phyloP scores from a whole-genome alignment of 1,140 invertebrate species.

The Rhynchophorus ferrugineus region DNA sequence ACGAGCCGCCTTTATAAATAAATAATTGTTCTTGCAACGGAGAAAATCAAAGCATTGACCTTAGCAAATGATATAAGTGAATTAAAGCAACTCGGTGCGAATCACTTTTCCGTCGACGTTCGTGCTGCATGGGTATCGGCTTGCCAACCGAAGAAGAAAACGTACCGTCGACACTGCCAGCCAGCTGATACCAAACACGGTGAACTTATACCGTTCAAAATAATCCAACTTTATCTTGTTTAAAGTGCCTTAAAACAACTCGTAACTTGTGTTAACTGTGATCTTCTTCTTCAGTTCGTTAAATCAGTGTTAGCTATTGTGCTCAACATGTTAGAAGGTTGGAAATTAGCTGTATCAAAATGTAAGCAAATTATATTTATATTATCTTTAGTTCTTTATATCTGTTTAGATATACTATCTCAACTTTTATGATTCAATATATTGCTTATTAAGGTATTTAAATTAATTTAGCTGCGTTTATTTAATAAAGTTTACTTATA shows the following conservation, averaged over 20 bases:
- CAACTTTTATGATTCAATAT: not conserved
- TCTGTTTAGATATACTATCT: not conserved
- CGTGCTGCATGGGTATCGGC: conserved; percentile 1
- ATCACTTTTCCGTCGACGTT: conserved; percentile 7
- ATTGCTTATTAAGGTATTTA: not conserved
- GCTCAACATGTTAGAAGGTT: conserved; percentile 21
- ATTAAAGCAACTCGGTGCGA: conserved; percentile 4
- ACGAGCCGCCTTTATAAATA: not conserved
- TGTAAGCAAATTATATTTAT: conserved; percentile 10
- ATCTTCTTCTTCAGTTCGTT: too few species aligned
- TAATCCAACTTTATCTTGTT: too few species aligned
- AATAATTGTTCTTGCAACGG: not conserved
- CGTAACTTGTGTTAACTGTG: too few species aligned
- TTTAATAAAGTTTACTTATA: too few species aligned
- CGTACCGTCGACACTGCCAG: too few species aligned
- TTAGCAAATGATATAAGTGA: conserved; percentile 21
- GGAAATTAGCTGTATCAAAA: conserved; percentile 17
- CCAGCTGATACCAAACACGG: too few species aligned
- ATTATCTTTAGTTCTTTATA: not conserved
- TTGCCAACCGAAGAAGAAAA: too few species aligned
- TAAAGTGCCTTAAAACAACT: too few species aligned
- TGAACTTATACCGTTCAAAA: too few species aligned
- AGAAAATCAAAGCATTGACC: conserved; percentile 23
- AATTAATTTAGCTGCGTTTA: too few species aligned
- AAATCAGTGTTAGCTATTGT: too few species aligned